Percentiles rank a stretch among this genome's conserved stretches.
Evolutionary conservation across 2,888 invertebrate species (phyloP).

Genomic region (Apamea epomidion): DNA sequence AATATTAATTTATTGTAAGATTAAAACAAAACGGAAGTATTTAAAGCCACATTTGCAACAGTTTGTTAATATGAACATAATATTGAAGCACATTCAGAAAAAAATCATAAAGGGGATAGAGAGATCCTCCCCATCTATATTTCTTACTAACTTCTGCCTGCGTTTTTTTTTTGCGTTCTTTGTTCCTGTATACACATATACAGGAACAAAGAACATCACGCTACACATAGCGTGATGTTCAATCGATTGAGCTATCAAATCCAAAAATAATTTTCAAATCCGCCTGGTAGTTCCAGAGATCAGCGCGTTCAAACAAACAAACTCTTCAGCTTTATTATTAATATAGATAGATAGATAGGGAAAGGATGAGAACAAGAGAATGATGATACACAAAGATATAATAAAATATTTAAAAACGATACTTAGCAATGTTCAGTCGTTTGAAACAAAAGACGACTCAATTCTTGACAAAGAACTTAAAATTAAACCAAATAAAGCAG

Average conservation of each 20-base stretch:
- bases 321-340: not conserved
- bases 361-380: not conserved
- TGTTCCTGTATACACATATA: too few relatives aligned
- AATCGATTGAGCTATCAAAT: too few relatives aligned
- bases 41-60: too few relatives aligned
- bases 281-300: too few relatives aligned
- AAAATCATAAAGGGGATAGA: not conserved
- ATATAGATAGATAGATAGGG: not conserved
- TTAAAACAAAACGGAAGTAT: not conserved
- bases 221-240: too few relatives aligned
- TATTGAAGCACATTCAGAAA: not conserved
- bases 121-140: too few relatives aligned
- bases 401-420: not conserved
- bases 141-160: too few relatives aligned
- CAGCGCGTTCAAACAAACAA: not conserved
- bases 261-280: too few relatives aligned
- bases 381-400: not conserved
- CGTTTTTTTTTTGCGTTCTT: too few relatives aligned
- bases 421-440: not conserved
- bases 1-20: not conserved
- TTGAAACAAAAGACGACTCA: not conserved
- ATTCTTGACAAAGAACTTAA: not conserved
- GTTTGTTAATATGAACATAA: not conserved
- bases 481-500: too few relatives aligned
- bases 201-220: too few relatives aligned